These are phyloP conservation scores for Gambusia yucatana DNA, from an alignment of 2,797 vertebrate genomes.

Conservation along the genomic window DNA sequence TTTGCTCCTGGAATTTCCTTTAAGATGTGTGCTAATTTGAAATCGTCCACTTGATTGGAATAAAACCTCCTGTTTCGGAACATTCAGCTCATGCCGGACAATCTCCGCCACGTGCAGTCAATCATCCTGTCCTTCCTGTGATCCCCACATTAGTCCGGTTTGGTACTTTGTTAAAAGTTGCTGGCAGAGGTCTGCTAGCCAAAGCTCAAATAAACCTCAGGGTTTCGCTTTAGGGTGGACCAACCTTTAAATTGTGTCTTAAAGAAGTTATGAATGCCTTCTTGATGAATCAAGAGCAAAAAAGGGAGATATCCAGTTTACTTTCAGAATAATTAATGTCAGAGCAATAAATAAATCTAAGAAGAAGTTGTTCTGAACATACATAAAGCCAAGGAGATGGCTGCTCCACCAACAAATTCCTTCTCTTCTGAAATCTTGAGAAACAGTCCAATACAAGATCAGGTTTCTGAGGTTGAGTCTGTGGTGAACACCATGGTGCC, in stretches of 20 bases:
- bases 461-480: constrained; percentile 72
- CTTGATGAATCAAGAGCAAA: constrained; percentile 28
- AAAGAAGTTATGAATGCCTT: constrained; percentile 5
- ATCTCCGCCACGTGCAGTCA: constrained; percentile 48
- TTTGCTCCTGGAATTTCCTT: constrained; percentile 15
- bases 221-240: constrained; percentile 16
- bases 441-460: constrained; percentile 66
- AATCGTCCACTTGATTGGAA: constrained; percentile 31
- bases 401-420: constrained; percentile 54
- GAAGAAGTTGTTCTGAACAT: not conserved
- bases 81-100: constrained; percentile 38
- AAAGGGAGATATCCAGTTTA: not conserved
- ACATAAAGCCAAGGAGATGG: constrained; percentile 12
- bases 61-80: constrained; percentile 33
- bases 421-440: constrained; percentile 62
- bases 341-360: not conserved
- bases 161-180: constrained; percentile 33
- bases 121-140: constrained; percentile 38
- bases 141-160: constrained; percentile 31
- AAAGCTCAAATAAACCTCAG: constrained; percentile 11
- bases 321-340: not conserved
- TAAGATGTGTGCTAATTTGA: constrained; percentile 31
- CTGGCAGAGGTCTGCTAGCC: constrained; percentile 37
- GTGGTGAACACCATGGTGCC: constrained; percentile 65
- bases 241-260: constrained; percentile 16